Conservation (phyloP, 1,140 invertebrate species). For the Trypoxylus dichotomus region DNA sequence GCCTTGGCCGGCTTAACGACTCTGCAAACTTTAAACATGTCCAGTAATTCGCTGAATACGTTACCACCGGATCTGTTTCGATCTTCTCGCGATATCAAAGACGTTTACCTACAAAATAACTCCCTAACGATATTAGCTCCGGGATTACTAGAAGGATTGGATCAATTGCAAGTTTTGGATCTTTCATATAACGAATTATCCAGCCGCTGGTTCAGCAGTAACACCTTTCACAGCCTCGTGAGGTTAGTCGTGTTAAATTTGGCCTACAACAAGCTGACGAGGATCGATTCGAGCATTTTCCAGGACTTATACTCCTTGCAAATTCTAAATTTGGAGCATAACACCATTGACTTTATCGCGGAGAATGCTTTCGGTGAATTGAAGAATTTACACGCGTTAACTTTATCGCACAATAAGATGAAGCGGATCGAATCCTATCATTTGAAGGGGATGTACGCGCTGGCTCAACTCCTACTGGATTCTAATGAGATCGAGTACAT, state of each 20-base stretch:
- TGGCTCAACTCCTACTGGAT: conserved; percentile 74
- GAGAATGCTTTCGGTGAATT: conserved; percentile 75
- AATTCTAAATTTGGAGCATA: conserved; percentile 75
- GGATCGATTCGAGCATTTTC: conserved; percentile 73
- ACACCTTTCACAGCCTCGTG: conserved; percentile 74
- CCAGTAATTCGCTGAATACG: conserved; percentile 73
- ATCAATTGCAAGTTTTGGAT: conserved; percentile 76
- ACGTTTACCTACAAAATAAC: conserved; percentile 80
- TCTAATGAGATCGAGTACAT: conserved; percentile 72
- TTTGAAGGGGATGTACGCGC: conserved; percentile 70
- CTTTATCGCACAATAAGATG: conserved; percentile 73
- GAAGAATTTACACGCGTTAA: conserved; percentile 74
- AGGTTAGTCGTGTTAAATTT: conserved; percentile 76
- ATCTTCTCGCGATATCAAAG: conserved; percentile 65
- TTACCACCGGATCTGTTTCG: conserved; percentile 75
- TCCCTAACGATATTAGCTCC: conserved; percentile 74
- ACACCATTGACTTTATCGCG: conserved; percentile 70
- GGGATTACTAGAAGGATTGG: conserved; percentile 73
- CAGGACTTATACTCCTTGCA: conserved; percentile 75
- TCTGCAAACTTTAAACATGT: conserved; percentile 73
- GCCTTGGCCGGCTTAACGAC: conserved; percentile 68
- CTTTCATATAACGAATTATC: conserved; percentile 77
- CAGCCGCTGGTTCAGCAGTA: conserved; percentile 75
- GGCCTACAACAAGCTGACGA: conserved; percentile 70
- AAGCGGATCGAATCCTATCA: conserved; percentile 68